Evolutionary conservation across 2,113 vertebrate genomes (phyloP).

Genomic region (Pogonocichla stellata): DNA sequence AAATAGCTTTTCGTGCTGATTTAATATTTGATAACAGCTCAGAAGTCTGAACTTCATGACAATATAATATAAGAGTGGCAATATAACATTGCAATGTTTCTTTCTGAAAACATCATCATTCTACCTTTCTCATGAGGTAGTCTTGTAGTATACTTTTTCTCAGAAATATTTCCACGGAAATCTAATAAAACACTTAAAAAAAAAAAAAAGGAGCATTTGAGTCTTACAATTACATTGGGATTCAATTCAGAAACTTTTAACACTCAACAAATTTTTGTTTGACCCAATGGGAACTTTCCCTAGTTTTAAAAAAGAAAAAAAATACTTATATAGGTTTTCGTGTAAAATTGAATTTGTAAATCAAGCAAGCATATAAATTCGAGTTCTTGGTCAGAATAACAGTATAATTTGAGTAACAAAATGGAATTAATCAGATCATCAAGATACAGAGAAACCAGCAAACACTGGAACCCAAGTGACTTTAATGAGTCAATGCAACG

Average conservation of each 20-base stretch:
- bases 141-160: background rate
- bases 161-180: background rate
- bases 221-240: background rate
- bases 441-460: background rate
- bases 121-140: background rate
- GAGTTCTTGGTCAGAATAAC: background rate
- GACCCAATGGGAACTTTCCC: background rate
- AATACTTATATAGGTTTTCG: background rate
- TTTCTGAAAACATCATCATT: background rate
- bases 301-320: background rate
- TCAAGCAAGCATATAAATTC: background rate
- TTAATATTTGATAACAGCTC: background rate
- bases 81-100: background rate
- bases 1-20: conserved; percentile 21
- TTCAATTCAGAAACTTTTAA: background rate
- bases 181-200: background rate
- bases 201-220: background rate
- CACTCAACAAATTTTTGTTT: background rate
- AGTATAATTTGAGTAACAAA: background rate
- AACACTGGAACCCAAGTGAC: background rate
- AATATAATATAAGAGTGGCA: background rate
- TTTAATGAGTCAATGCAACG: background rate
- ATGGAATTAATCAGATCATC: background rate
- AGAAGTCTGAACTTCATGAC: background rate
- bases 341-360: background rate